Base-by-base conservation (phyloP, 2,113 vertebrate genomes). In the Percopsis transmontana region DNA sequence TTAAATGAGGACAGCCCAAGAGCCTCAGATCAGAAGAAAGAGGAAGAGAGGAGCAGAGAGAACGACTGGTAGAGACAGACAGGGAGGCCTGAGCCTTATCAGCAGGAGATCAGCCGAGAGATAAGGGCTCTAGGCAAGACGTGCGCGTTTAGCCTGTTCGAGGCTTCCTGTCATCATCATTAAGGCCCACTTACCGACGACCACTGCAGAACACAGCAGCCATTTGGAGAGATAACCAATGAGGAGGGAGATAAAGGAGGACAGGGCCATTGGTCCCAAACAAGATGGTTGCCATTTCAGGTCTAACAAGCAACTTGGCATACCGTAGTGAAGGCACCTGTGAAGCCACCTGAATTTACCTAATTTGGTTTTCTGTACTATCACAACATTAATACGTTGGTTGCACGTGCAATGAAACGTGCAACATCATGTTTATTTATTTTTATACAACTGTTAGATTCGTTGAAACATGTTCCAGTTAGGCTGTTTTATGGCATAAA, bases 141-240 rank as follows among this genome's bases (percentile, higher is more conserved):
- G 74, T 75, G 18, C 48, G 66, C 68, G 68, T 89, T 84, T 82
- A 84, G 88, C 82, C 79, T 65, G 81, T 85, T 89, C 69, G 82
- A 88, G 69, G 79, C 80, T 85, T 89, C 88, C 88, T 89, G 89
- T 90, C 89, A 90, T 90, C 85, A 90, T 89, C 89, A 90, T 89
- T 89, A 88, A 77, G 80, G 79, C 75, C 45, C 73, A 72, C 70
- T 77, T 79, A 84, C 69, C 69, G 62, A 87, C 15, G 58, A 78
- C 70, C 74, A 72, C 76, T 52, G 79, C 60, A 20, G 62, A 82
- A 85, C 79, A 84, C 85, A 81, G 81, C 84, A 81, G 77, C 77
- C 82, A 77, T 85, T 86, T 77, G 82, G 76, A 85, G 83, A 76
- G 73, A 81, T 70, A 80, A 20, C 53, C 68, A 85, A 71, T 15